phyloP scores from a whole-genome alignment of 2,797 vertebrate genomes.

The Lycodopsis pacificus region DNA sequence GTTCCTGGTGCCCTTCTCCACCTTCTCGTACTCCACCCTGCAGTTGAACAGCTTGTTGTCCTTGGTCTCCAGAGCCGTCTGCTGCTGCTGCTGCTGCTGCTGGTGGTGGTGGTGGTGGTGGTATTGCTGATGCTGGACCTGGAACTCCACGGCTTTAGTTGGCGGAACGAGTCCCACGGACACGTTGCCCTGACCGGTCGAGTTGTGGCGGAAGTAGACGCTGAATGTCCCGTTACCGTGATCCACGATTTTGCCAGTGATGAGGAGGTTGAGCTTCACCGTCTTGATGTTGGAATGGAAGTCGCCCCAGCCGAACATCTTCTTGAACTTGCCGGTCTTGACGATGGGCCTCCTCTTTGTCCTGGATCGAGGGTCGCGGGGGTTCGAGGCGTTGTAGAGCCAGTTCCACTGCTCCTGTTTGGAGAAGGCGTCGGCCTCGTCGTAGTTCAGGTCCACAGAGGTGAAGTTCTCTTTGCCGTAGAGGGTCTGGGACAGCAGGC shows the following conservation, averaged over 20 bases:
- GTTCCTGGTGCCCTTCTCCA: conserved; percentile 96
- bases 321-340: conserved; percentile 98
- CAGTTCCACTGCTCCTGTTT: conserved; percentile 94
- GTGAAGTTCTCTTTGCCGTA: conserved; percentile 90
- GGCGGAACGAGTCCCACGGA: conserved; percentile 96
- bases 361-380: conserved; percentile 88
- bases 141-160: conserved; percentile 97
- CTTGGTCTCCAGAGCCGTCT: conserved; percentile 94
- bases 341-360: conserved; percentile 92
- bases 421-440: conserved; percentile 89
- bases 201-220: conserved; percentile 98
- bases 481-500: conserved; percentile 92
- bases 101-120: conserved; percentile 84
- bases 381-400: conserved; percentile 90
- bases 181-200: conserved; percentile 96
- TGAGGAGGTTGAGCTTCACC: conserved; percentile 95
- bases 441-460: conserved; percentile 89
- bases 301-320: conserved; percentile 99
- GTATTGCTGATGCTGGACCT: conserved; percentile 83
- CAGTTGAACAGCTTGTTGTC: conserved; percentile 99
- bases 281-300: conserved; percentile 99
- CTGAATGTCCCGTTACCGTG: conserved; percentile 98
- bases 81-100: conserved; percentile 88
- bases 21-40: conserved; percentile 97
- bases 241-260: conserved; percentile 98